A percentile compares a stretch with the other conserved stretches of the same genome.
phyloP scores from a whole-genome alignment of 2,797 vertebrate species.

The Platalea minor region DNA sequence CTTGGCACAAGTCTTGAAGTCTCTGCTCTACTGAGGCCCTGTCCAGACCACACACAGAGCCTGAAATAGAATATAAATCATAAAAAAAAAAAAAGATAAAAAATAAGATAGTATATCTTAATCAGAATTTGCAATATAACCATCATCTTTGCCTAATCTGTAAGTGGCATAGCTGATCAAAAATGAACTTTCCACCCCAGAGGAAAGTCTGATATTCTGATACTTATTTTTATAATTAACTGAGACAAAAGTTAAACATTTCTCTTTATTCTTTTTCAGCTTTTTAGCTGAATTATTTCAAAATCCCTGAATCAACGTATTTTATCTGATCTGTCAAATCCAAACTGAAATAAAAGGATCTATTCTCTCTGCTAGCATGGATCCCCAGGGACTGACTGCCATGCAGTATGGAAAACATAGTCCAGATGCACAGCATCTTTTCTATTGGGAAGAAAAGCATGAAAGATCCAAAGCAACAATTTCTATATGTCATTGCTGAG shows the following conservation, averaged over 20 bases:
- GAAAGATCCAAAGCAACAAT: constrained; percentile 17
- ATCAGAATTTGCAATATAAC: constrained; percentile 12
- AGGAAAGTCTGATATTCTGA: neutral
- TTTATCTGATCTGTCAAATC: constrained; percentile 29
- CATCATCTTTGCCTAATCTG: neutral
- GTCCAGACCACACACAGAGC: constrained; percentile 77
- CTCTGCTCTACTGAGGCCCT: constrained; percentile 61
- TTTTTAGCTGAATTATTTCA: constrained; percentile 16
- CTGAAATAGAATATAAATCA: constrained; percentile 62
- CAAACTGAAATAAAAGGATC: constrained; percentile 40
- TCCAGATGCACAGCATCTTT: constrained; percentile 60
- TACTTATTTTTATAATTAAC: neutral
- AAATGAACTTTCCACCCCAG: neutral
- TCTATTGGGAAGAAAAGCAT: constrained; percentile 8
- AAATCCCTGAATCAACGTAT: neutral
- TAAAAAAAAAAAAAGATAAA: constrained; percentile 29
- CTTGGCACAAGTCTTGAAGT: constrained; percentile 72
- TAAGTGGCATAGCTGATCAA: neutral
- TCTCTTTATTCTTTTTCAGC: neutral
- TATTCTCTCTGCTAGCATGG: constrained; percentile 5
- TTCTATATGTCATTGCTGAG: constrained; percentile 11
- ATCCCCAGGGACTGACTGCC: constrained; percentile 27
- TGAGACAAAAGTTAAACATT: neutral
- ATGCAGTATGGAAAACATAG: constrained; percentile 50
- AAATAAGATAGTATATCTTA: constrained; percentile 64